Conservation (phyloP, 2,888 invertebrate species). For the Clunio marinus region DNA sequence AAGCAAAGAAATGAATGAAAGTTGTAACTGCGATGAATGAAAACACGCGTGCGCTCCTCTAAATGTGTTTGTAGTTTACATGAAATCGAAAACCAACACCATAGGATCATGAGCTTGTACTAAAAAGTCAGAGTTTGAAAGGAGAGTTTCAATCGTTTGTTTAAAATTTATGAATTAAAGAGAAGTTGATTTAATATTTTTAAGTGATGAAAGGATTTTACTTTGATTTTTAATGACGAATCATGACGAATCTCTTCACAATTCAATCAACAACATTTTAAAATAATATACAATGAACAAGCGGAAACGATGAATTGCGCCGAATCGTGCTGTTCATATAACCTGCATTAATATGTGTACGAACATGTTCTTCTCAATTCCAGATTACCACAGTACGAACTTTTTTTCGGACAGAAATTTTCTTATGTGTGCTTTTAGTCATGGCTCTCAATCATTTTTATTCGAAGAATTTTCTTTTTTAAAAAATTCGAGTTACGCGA, state of each 20-base stretch:
- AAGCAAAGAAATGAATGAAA: slow-evolving; percentile 21
- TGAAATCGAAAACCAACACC: neutral
- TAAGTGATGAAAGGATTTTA: too few species aligned
- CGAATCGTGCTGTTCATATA: neutral
- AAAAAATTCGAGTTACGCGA: neutral
- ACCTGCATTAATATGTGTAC: neutral
- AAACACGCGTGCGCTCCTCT: slow-evolving; percentile 9
- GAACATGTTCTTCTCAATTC: neutral
- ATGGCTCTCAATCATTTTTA: slow-evolving; percentile 36
- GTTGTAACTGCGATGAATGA: slow-evolving; percentile 23
- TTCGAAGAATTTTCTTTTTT: slow-evolving; percentile 34
- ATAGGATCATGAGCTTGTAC: neutral
- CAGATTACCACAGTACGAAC: neutral
- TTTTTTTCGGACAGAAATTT: slow-evolving; percentile 32
- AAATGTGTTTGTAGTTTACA: neutral
- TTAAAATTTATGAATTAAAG: too few species aligned
- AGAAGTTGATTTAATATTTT: neutral
- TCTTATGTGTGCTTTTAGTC: slow-evolving; percentile 34
- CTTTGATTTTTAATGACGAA: too few species aligned
- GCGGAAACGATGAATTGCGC: neutral
- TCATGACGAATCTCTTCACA: neutral
- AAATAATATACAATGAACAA: neutral
- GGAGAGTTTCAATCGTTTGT: too few species aligned
- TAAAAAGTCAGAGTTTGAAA: slow-evolving; percentile 25
- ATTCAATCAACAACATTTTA: neutral